phyloP scores from a whole-genome alignment of 2,888 invertebrate species.

The Thymelicus acteon region DNA sequence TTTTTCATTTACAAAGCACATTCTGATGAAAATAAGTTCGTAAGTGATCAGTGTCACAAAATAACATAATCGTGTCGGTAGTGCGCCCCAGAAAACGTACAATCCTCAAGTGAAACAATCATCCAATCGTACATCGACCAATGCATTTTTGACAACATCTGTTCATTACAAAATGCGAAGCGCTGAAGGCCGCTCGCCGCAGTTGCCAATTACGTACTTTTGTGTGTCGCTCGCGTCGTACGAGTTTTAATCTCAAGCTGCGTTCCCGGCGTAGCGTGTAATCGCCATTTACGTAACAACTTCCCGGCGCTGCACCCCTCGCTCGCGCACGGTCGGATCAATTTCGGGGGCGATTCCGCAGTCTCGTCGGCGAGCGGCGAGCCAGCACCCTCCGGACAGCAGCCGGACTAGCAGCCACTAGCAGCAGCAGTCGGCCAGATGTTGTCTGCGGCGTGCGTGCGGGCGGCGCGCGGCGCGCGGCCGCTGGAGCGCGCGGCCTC shows the following conservation, averaged over 20 bases:
- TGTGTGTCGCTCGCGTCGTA: conserved; percentile 45
- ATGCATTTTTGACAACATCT: conserved; percentile 35
- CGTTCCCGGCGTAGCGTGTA: conserved; percentile 37
- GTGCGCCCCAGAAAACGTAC: background rate
- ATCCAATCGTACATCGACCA: background rate
- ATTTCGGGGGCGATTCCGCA: conserved; percentile 10
- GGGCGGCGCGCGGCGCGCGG: conserved; percentile 86
- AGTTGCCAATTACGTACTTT: conserved; percentile 51
- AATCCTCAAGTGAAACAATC: conserved; percentile 38
- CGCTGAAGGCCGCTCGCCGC: conserved; percentile 62
- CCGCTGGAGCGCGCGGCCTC: conserved; percentile 75
- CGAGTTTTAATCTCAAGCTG: conserved; percentile 21
- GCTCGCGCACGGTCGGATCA: conserved; percentile 26
- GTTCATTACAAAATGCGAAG: conserved; percentile 79
- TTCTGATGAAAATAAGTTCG: background rate
- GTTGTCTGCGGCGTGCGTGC: conserved; percentile 53
- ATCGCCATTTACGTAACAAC: conserved; percentile 56
- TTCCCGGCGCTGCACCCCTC: conserved; percentile 36
- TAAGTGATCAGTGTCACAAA: background rate
- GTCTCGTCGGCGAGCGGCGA: background rate
- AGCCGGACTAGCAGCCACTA: background rate
- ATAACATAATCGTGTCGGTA: background rate
- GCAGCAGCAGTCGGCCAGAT: conserved; percentile 38
- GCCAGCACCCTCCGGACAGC: background rate
- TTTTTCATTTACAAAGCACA: background rate